Conservation (phyloP, 2,888 invertebrate genomes). For the Trachelus iudaicus region DNA sequence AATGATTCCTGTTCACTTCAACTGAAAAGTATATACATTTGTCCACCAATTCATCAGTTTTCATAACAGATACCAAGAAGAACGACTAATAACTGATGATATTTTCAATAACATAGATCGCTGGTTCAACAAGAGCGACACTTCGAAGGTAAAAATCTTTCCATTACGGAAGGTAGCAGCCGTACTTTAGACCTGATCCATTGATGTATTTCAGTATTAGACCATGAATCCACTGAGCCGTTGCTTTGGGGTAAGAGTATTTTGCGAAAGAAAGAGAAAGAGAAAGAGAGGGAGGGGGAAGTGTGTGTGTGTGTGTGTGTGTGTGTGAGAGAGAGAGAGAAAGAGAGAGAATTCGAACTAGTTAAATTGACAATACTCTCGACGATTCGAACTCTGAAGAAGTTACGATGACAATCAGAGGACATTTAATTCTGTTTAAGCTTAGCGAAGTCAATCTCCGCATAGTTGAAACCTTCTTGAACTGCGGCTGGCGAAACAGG, state of each 20-base stretch:
- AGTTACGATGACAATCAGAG: neutral
- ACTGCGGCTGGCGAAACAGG: conserved; percentile 61
- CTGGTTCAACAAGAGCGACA: neutral
- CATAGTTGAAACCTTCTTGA: conserved; percentile 73
- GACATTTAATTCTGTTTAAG: conserved; percentile 55
- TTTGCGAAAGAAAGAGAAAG: neutral
- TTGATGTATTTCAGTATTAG: neutral
- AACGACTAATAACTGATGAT: neutral
- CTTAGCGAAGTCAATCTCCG: conserved; percentile 83
- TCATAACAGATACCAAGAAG: neutral
- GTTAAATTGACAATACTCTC: neutral
- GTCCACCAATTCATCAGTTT: neutral
- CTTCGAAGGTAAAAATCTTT: neutral
- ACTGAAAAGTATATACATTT: neutral
- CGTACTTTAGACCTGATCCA: neutral
- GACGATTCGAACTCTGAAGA: neutral
- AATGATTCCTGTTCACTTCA: neutral
- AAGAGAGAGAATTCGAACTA: neutral
- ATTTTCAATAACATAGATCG: neutral
- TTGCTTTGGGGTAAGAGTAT: neutral
- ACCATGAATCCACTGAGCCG: neutral
- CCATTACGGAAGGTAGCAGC: neutral
- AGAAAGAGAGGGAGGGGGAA: too few relatives aligned
- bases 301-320: too few relatives aligned
- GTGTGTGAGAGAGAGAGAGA: too few relatives aligned